Evolutionary conservation across 2,888 invertebrate genomes (phyloP).

Genomic region (Dicycla oo): DNA sequence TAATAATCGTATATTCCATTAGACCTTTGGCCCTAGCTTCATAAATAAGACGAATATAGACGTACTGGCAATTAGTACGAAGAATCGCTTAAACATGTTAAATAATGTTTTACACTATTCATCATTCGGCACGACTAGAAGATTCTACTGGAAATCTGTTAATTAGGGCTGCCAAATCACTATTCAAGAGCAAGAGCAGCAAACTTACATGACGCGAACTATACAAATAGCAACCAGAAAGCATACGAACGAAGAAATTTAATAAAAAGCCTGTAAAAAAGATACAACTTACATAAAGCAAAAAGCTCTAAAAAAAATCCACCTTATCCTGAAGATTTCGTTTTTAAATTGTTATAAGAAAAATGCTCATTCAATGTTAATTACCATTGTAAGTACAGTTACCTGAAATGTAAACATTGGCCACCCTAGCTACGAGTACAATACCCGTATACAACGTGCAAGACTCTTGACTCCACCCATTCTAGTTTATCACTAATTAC

Average conservation of each 20-base stretch:
- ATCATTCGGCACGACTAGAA: constrained; percentile 23
- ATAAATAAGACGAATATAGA: constrained; percentile 61
- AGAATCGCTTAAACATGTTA: constrained; percentile 48
- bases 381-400: not conserved
- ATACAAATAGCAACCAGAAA: too few species aligned
- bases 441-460: not conserved
- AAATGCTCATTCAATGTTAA: not conserved
- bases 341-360: too few species aligned
- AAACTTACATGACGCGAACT: too few species aligned
- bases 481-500: constrained; percentile 40
- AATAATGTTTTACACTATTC: constrained; percentile 38
- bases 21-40: constrained; percentile 51
- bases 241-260: too few species aligned
- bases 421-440: constrained; percentile 37
- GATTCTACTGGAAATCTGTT: constrained; percentile 1
- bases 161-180: constrained; percentile 13
- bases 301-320: too few species aligned
- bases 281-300: too few species aligned
- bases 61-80: constrained; percentile 56
- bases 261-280: too few species aligned
- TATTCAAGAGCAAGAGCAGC: too few species aligned
- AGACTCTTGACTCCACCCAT: constrained; percentile 4
- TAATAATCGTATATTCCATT: constrained; percentile 51
- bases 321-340: too few species aligned
- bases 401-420: not conserved